A percentile compares a stretch with the other conserved stretches of the same genome.
These are phyloP conservation scores for Eulemur mongoz DNA, from an alignment of 2,797 vertebrate species.

Conservation along the genomic window DNA sequence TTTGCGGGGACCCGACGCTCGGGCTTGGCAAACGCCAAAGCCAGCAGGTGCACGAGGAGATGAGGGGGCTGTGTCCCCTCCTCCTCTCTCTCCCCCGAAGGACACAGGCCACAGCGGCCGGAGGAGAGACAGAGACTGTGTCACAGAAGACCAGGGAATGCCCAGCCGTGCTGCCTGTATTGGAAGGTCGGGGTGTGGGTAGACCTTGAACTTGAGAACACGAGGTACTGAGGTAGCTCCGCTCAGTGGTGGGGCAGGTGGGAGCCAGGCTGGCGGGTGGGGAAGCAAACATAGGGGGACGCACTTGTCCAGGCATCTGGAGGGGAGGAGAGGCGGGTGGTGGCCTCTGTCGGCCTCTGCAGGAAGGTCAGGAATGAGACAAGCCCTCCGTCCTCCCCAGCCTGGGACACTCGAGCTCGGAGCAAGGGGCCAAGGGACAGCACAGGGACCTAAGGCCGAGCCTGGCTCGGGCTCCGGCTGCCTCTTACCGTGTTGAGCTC, in stretches of 20 bases:
- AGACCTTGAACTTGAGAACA: background rate
- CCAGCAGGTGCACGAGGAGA: rapidly evolving
- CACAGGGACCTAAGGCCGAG: background rate
- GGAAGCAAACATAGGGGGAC: background rate
- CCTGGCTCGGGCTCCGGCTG: no score
- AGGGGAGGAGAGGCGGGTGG: background rate
- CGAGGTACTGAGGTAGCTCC: background rate
- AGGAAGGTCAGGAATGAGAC: background rate
- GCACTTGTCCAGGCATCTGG: background rate
- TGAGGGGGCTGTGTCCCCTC: no score
- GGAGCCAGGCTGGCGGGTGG: background rate
- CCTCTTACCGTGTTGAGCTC: background rate
- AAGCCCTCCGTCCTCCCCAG: background rate
- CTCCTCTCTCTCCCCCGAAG: no score
- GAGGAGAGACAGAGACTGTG: background rate
- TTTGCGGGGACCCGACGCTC: no score
- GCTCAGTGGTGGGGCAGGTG: rapidly evolving
- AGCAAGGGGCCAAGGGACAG: background rate
- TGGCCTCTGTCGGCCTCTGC: background rate
- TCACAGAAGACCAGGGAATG: rapidly evolving
- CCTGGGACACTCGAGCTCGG: background rate
- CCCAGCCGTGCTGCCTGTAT: rapidly evolving
- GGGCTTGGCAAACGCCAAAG: background rate
- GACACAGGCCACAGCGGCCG: no score
- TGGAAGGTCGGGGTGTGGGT: background rate